Base-by-base conservation (phyloP, 2,113 vertebrate species). In the Pygoscelis adeliae region DNA sequence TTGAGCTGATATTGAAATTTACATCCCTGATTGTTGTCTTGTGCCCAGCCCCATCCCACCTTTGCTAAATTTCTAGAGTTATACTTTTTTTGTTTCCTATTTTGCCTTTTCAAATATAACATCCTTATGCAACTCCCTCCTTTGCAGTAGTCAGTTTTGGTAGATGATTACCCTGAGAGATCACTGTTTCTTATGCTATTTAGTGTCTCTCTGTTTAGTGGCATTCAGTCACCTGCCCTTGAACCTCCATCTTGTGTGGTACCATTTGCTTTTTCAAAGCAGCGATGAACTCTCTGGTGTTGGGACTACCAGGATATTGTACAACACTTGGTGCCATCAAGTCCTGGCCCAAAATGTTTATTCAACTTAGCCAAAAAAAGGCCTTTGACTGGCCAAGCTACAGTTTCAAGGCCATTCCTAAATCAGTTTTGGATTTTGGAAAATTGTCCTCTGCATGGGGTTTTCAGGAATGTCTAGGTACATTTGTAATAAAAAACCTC, bases 401-500 rank as follows among this genome's bases (percentile, higher is more conserved):
- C 30, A 66, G 10, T 40, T 55, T 91, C 56, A 56, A 91, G 67
- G n/a, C 12, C 32, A 50, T 42, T 34, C 32, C 22, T 30, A 50
- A 74, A 91, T 40, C 8, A 30, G 1, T 49, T 85, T 25, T 46
- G 18, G 8, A 6, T 47, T 93, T 80, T 34, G 20, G 47, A 40
- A 71, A 77, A 59, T 19, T 34, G 5, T 25, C 27, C 10, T 66
- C 53, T 53, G 22, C 0, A 0, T 36, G n/a, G 11, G 6, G 3
- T 30, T 62, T 82, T 89, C 58, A 89, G 56, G 19, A 90, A 81
- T 6, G 11, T 49, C 30, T 49, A 79, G 6, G 11, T 50, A 53
- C 10, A 22, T 62, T 61, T 53, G 10, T 55, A 83, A 70, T 22
- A 61, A 71, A 63, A 83, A 42, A 7, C 2, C 4, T 4, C 3